Evolutionary conservation across 2,113 vertebrate genomes (phyloP), one percentile per base, ranked within the genome.

Genomic region (Meriones unguiculatus): DNA sequence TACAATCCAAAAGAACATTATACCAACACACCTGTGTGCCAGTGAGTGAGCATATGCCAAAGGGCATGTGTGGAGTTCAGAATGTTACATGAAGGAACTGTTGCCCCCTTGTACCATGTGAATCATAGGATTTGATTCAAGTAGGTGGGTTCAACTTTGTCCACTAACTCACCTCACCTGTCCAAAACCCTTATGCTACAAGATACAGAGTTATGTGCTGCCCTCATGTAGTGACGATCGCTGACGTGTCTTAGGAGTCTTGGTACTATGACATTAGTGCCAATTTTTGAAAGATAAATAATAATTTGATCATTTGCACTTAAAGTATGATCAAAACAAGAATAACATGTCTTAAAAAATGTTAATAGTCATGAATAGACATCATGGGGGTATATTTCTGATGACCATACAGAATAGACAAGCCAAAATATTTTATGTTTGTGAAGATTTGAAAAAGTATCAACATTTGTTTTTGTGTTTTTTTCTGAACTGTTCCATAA

Each of bases 401-500:
- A 30, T 85, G 14, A 87, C 30, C 2, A 73, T 59, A 54, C 25
- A 92, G 25, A 87, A 1, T 70, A 94, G 64, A 75, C 7, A 91
- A 75, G 28, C 8, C 76, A 87, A 67, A 30, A 10, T 38, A 3
- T 57, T 30, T 89, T 92, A 15, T 85, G 62, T 88, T 95, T 92
- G 7, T 81, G 30, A 0, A 77, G 13, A 8, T 67, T 57, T 90
- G 22, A 81, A 93, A 89, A 57, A 24, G 6, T 22, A 75, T 86
- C 80, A 28, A 85, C 38, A 80, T 69, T 50, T 87, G 38, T 41
- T 35, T 91, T 87, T 75, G 64, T 93, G 32, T n/a, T 77, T 7
- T 90, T 89, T 95, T 89, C 54, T 93, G 65, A 70, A 85, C 17
- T 84, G 76, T 92, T 76, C 11, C 4, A 46, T 93, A 90, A 87